phyloP scores from a whole-genome alignment of 1,140 invertebrate genomes.

The Pissodes strobi region DNA sequence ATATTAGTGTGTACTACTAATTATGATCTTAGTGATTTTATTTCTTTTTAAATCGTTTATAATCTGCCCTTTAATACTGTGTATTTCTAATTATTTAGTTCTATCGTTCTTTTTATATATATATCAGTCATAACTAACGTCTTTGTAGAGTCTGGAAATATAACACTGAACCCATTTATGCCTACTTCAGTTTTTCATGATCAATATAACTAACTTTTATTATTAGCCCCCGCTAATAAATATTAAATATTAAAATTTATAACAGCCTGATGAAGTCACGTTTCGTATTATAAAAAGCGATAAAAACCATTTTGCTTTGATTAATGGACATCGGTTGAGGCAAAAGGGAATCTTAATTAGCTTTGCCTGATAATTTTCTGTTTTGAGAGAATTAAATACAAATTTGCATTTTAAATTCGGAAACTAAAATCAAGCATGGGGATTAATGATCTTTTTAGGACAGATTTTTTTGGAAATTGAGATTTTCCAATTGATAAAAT shows the following conservation, averaged over 20 bases:
- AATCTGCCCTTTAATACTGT: too few relatives aligned
- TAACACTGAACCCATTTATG: neutral
- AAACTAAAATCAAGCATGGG: too few relatives aligned
- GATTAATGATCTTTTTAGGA: too few relatives aligned
- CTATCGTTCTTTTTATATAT: too few relatives aligned
- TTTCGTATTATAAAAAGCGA: conserved; percentile 27
- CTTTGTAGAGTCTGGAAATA: too few relatives aligned
- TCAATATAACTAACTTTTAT: neutral
- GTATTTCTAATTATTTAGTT: too few relatives aligned
- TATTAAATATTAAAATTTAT: conserved; percentile 23
- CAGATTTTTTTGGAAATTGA: too few relatives aligned
- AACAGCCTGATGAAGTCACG: conserved; percentile 17
- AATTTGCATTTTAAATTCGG: conserved; percentile 6
- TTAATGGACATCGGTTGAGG: conserved; percentile 13
- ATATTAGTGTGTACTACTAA: too few relatives aligned
- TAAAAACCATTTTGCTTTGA: conserved; percentile 24
- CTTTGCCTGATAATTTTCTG: neutral
- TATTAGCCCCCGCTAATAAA: conserved; percentile 6
- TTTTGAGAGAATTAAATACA: conserved; percentile 5
- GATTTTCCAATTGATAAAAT: too few relatives aligned
- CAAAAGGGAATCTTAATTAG: conserved; percentile 20
- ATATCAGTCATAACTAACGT: too few relatives aligned
- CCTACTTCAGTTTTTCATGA: neutral
- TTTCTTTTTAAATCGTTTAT: too few relatives aligned
- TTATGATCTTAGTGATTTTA: too few relatives aligned